These are phyloP conservation scores for Lophius americanus DNA, from an alignment of 2,797 vertebrate species.

Conservation along the genomic window DNA sequence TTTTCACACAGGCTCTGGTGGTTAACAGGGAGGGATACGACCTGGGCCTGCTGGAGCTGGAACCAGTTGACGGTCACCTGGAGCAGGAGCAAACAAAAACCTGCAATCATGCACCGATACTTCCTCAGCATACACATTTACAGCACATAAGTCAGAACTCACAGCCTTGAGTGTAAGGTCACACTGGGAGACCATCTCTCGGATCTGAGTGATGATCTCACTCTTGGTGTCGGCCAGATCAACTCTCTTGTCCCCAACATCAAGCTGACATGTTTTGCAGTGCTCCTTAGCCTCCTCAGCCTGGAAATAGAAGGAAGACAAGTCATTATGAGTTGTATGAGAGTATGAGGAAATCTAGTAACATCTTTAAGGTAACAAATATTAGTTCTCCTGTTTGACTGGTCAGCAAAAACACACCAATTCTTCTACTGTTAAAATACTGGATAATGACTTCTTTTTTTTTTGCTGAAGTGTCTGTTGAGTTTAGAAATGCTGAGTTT, in stretches of 20 bases:
- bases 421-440: too few relatives aligned
- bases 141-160: conserved; percentile 58
- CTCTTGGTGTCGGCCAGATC: conserved; percentile 91
- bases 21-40: conserved; percentile 90
- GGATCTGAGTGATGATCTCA: conserved; percentile 90
- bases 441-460: too few relatives aligned
- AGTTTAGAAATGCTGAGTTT: too few relatives aligned
- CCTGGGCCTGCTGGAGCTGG: conserved; percentile 95
- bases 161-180: conserved; percentile 98
- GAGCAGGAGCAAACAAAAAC: not conserved
- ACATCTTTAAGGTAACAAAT: too few relatives aligned
- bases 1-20: conserved; percentile 93
- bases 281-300: conserved; percentile 92
- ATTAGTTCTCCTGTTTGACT: too few relatives aligned
- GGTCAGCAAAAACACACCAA: too few relatives aligned
- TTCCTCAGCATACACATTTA: not conserved
- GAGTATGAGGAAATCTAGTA: too few relatives aligned
- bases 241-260: conserved; percentile 87
- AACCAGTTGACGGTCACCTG: conserved; percentile 98
- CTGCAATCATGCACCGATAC: accelerated
- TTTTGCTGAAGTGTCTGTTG: too few relatives aligned
- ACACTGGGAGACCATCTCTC: conserved; percentile 95
- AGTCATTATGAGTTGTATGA: too few relatives aligned
- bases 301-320: conserved; percentile 66
- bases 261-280: conserved; percentile 89